These are phyloP conservation scores for Xenopus laevis DNA, from an alignment of 2,113 vertebrate genomes.

Conservation along the genomic window DNA sequence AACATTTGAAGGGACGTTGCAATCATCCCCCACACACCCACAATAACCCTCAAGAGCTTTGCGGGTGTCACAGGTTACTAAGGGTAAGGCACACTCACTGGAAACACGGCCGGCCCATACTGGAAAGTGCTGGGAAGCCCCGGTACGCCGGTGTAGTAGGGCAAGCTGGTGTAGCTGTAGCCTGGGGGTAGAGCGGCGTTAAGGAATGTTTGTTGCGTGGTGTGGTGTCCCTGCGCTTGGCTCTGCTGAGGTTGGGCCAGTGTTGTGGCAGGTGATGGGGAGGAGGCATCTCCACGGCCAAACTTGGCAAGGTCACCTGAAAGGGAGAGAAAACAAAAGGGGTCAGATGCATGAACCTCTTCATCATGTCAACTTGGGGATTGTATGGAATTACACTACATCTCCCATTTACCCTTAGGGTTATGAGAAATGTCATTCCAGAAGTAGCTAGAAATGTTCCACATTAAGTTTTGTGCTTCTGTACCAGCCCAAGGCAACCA, in stretches of 20 bases:
- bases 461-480: too few relatives aligned
- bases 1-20: not conserved
- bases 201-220: slow-evolving; percentile 94
- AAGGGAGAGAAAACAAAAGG: not conserved
- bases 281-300: slow-evolving; percentile 88
- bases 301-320: slow-evolving; percentile 91
- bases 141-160: slow-evolving; percentile 95
- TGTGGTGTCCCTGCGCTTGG: slow-evolving; percentile 92
- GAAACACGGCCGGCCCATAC: slow-evolving; percentile 95
- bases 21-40: not conserved
- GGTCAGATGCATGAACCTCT: too few relatives aligned
- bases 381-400: too few relatives aligned
- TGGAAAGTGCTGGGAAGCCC: slow-evolving; percentile 96
- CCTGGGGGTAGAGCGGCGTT: slow-evolving; percentile 93
- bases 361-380: too few relatives aligned
- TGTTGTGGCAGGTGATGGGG: slow-evolving; percentile 88
- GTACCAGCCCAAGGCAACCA: too few relatives aligned
- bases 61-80: not conserved
- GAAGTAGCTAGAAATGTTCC: too few relatives aligned
- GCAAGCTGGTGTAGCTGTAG: slow-evolving; percentile 98
- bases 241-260: slow-evolving; percentile 93
- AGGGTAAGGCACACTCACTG: slow-evolving; percentile 73
- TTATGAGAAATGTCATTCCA: too few relatives aligned
- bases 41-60: not conserved
- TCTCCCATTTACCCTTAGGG: too few relatives aligned